A percentile compares a stretch with the other conserved stretches of the same genome.
These are phyloP conservation scores for Calameuta filiformis DNA, from an alignment of 2,888 invertebrate genomes.

Conservation along the genomic window DNA sequence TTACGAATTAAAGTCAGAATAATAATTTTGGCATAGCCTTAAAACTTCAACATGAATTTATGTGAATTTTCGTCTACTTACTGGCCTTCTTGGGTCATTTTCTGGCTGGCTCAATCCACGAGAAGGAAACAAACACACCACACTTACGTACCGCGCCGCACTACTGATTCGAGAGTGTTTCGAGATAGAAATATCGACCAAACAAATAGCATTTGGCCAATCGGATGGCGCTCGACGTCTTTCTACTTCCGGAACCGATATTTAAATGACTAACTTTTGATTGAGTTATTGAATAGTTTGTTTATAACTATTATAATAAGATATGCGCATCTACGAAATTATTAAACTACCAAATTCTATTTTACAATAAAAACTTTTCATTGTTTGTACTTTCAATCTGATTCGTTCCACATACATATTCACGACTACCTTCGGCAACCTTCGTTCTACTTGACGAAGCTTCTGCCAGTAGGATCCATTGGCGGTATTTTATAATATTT, in stretches of 20 bases:
- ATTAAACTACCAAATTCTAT: not conserved
- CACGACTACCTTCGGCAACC: too few species aligned
- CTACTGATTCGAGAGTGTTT: constrained; percentile 47
- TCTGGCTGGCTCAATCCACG: constrained; percentile 37
- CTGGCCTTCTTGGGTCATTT: constrained; percentile 62
- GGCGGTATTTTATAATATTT: not conserved
- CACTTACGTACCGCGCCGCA: constrained; percentile 46
- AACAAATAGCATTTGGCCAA: constrained; percentile 36
- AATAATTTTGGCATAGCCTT: not conserved
- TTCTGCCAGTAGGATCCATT: not conserved
- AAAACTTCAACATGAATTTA: not conserved
- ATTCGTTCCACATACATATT: not conserved
- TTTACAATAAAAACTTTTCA: not conserved
- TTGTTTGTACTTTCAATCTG: not conserved
- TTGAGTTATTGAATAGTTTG: not conserved
- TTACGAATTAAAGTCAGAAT: not conserved
- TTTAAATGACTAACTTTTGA: constrained; percentile 7
- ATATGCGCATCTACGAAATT: not conserved
- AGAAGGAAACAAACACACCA: constrained; percentile 55
- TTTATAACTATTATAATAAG: not conserved
- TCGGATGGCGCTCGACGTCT: not conserved
- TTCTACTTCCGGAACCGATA: constrained; percentile 21
- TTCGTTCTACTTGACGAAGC: too few species aligned
- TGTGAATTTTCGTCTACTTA: constrained; percentile 47
- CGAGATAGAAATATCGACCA: constrained; percentile 47